These are phyloP conservation scores for Takifugu rubripes DNA, from an alignment of 2,797 vertebrate species.

Conservation along the genomic window DNA sequence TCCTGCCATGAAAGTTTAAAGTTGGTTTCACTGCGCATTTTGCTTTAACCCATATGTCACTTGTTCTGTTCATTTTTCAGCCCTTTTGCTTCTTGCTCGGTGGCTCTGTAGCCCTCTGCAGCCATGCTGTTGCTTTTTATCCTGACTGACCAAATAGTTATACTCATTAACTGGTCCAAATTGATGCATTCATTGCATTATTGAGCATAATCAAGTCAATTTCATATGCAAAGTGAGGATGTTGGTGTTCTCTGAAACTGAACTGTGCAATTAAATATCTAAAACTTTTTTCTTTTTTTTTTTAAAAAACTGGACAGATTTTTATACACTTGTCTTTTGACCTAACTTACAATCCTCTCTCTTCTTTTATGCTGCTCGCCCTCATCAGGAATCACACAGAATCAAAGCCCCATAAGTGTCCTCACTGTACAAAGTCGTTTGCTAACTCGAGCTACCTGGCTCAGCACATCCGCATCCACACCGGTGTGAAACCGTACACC, in stretches of 20 bases:
- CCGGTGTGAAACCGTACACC: conserved; percentile 95
- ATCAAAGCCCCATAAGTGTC: conserved; percentile 99
- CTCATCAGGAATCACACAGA: conserved; percentile 87
- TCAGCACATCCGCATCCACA: conserved; percentile 98
- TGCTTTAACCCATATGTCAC: background rate
- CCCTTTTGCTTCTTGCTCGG: conserved; percentile 28
- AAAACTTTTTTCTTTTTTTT: no score
- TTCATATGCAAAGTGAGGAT: no score
- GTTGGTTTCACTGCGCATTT: conserved; percentile 20
- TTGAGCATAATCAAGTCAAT: no score
- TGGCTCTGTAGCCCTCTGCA: conserved; percentile 21
- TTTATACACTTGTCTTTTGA: background rate
- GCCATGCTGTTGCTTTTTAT: conserved; percentile 6
- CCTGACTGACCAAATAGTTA: background rate
- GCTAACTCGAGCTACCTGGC: conserved; percentile 99
- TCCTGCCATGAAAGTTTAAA: conserved; percentile 2
- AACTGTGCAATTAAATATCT: no score
- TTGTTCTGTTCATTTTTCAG: conserved; percentile 1
- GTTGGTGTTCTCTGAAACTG: no score
- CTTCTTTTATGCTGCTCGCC: conserved; percentile 23
- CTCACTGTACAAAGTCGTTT: conserved; percentile 97
- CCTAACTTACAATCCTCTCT: conserved; percentile 12
- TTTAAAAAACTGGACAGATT: no score
- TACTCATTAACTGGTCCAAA: background rate
- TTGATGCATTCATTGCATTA: no score